A percentile compares a stretch with the other conserved stretches of the same genome.
Conservation (phyloP, 2,888 invertebrate species). For the Melanostoma scalare region DNA sequence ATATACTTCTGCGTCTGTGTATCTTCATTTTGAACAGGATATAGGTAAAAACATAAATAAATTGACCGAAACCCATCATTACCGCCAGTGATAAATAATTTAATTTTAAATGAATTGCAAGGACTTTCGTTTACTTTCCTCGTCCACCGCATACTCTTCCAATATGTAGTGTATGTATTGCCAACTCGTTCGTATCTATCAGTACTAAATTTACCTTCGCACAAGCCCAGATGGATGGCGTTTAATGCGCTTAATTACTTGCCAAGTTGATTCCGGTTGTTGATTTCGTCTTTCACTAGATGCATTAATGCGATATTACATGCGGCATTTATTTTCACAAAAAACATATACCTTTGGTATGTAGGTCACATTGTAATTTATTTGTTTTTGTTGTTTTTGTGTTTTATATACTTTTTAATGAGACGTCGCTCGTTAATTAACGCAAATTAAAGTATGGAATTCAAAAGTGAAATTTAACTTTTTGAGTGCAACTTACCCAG, state of each 20-base stretch:
- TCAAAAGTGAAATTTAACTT: constrained; percentile 33
- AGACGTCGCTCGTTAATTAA: constrained; percentile 44
- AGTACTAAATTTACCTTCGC: no score
- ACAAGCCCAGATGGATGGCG: constrained; percentile 9
- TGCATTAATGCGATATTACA: constrained; percentile 34
- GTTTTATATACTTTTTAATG: constrained; percentile 32
- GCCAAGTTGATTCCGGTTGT: constrained; percentile 45
- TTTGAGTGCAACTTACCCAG: constrained; percentile 4
- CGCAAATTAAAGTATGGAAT: constrained; percentile 39
- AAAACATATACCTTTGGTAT: not conserved
- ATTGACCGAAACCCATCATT: constrained; percentile 59
- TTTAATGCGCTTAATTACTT: constrained; percentile 54
- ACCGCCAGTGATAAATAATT: constrained; percentile 54
- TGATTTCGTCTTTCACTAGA: constrained; percentile 43
- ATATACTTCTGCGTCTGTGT: no score
- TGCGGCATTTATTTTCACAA: constrained; percentile 28
- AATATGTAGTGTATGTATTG: no score
- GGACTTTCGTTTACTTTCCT: constrained; percentile 41
- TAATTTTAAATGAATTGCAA: constrained; percentile 51
- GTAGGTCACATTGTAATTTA: constrained; percentile 35
- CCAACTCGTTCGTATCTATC: no score
- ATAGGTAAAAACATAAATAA: constrained; percentile 40
- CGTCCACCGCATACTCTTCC: constrained; percentile 3
- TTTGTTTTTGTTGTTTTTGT: constrained; percentile 9
- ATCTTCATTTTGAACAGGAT: not conserved